Conservation (phyloP, 2,888 invertebrate genomes). For the Tetranychus piercei region DNA sequence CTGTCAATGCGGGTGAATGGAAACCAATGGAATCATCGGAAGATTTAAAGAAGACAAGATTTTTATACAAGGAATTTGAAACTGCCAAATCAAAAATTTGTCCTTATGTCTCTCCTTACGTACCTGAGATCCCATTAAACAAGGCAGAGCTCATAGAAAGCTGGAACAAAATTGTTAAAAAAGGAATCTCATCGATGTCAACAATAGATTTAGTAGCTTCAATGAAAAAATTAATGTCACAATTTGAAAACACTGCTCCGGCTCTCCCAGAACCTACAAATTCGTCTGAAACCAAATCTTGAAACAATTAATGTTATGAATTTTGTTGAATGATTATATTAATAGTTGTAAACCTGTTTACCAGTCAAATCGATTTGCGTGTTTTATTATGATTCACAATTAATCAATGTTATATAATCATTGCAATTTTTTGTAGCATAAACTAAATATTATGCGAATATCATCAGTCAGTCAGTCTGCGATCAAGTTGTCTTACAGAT, state of each 20-base stretch:
- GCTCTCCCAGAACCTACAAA: background rate
- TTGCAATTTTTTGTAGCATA: too few species aligned
- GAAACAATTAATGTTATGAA: background rate
- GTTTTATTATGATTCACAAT: too few species aligned
- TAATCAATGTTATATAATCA: too few species aligned
- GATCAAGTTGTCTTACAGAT: too few species aligned
- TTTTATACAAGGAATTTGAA: background rate
- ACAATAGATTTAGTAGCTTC: background rate
- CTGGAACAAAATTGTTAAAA: background rate
- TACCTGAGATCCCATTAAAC: background rate
- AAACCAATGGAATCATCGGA: background rate
- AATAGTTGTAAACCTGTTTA: too few species aligned
- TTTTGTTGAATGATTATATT: too few species aligned
- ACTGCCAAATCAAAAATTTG: background rate
- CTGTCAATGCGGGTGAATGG: background rate
- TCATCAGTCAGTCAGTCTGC: too few species aligned
- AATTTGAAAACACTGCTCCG: background rate
- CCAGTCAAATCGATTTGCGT: too few species aligned
- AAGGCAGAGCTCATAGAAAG: background rate
- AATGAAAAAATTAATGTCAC: background rate
- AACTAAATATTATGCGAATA: too few species aligned
- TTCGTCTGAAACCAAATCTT: background rate
- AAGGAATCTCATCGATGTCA: background rate
- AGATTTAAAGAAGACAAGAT: background rate
- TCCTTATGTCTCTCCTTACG: background rate